Evolutionary conservation across 2,888 invertebrate species (phyloP).

Genomic region (Amiota mariae): DNA sequence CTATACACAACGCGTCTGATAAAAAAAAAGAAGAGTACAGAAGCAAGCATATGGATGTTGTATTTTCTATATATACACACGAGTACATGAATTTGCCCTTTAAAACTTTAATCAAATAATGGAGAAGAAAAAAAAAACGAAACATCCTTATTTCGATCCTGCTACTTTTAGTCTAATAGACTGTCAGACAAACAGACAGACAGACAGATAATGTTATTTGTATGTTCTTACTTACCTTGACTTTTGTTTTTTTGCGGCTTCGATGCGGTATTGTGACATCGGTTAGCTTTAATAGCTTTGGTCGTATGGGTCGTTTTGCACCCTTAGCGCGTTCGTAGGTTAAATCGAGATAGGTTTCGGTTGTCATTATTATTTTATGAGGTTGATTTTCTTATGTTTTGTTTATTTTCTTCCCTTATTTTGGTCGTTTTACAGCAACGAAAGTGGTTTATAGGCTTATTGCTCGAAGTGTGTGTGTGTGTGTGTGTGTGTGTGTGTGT

Average conservation of each 20-base stretch:
- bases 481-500: neutral
- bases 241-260: conserved; percentile 72
- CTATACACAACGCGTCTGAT: neutral
- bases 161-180: neutral
- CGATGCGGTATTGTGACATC: conserved; percentile 72
- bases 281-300: conserved; percentile 71
- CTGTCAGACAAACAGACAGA: neutral
- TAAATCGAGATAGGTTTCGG: conserved; percentile 71
- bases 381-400: neutral
- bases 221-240: conserved; percentile 70
- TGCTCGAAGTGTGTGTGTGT: neutral
- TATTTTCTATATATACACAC: no score
- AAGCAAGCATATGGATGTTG: neutral
- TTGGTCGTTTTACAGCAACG: no score
- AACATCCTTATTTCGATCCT: no score
- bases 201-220: neutral
- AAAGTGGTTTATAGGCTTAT: no score
- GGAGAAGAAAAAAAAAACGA: conserved; percentile 1
- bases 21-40: neutral
- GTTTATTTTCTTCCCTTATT: neutral
- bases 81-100: neutral
- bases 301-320: conserved; percentile 69
- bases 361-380: conserved; percentile 60
- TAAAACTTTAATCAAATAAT: conserved; percentile 10
- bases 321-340: conserved; percentile 68